Percentiles rank a stretch among this genome's conserved stretches.
Evolutionary conservation across 2,888 invertebrate species (phyloP).

Genomic region (Scaptomyza parva): DNA sequence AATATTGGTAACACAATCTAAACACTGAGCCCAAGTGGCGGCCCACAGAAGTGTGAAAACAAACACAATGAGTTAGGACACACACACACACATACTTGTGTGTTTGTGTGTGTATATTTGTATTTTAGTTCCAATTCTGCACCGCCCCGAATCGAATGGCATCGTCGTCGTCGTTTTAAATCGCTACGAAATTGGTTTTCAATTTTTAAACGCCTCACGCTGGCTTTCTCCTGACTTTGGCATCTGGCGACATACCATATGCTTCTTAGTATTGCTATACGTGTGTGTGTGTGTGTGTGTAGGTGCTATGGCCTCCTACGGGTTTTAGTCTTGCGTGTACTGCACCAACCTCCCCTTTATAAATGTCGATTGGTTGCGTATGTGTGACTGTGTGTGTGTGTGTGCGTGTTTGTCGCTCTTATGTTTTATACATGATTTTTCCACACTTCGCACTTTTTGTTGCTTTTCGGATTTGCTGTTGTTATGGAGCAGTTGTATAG

Average conservation of each 20-base stretch:
- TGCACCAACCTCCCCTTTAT: neutral
- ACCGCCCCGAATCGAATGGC: constrained; percentile 27
- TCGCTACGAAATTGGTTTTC: constrained; percentile 78
- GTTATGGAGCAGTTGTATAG: constrained; percentile 32
- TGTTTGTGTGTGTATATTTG: neutral
- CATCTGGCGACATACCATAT: constrained; percentile 26
- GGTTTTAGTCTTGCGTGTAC: constrained; percentile 55
- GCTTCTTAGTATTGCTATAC: neutral
- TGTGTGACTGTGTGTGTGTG: constrained; percentile 51
- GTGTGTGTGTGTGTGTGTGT: neutral
- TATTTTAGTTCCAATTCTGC: constrained; percentile 11
- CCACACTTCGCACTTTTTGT: constrained; percentile 50
- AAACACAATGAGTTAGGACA: constrained; percentile 58
- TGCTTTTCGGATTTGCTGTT: constrained; percentile 49
- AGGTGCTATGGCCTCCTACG: constrained; percentile 22
- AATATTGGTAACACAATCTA: constrained; percentile 79
- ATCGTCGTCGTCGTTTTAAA: constrained; percentile 60
- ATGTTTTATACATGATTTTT: constrained; percentile 77
- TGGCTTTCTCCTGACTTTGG: constrained; percentile 12
- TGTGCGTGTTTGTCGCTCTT: constrained; percentile 61
- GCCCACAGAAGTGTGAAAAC: constrained; percentile 70
- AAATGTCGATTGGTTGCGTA: constrained; percentile 18
- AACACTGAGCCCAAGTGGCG: constrained; percentile 62
- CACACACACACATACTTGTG: constrained; percentile 11
- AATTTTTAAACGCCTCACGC: constrained; percentile 74